Percentiles rank a stretch among this genome's conserved stretches.
phyloP scores from a whole-genome alignment of 2,113 vertebrate species.

The Gadus chalcogrammus region DNA sequence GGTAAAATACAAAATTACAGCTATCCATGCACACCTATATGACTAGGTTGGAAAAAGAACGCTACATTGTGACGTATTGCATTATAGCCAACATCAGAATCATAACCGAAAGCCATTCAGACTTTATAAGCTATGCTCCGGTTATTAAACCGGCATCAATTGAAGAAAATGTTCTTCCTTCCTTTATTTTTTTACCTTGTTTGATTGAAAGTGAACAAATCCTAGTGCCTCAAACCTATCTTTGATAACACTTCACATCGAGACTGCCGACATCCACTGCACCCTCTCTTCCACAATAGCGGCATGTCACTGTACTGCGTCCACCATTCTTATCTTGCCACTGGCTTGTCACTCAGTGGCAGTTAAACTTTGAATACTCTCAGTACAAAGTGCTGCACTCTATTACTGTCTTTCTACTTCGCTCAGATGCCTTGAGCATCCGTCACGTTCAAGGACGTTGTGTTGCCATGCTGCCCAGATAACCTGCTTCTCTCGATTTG shows the following conservation, averaged over 20 bases:
- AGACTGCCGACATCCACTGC: background rate
- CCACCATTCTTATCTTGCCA: slow-evolving; percentile 1
- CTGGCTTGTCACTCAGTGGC: slow-evolving; percentile 8
- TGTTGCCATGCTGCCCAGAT: background rate
- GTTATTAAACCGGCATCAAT: too few species aligned
- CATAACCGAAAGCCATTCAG: too few species aligned
- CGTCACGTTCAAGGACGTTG: slow-evolving; percentile 3
- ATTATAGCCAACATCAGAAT: too few species aligned
- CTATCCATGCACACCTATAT: too few species aligned
- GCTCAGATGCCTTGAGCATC: slow-evolving; percentile 4
- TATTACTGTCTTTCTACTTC: slow-evolving; percentile 4
- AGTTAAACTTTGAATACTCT: slow-evolving; percentile 1
- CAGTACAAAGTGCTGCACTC: background rate
- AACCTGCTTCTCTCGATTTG: background rate
- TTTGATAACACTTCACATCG: background rate
- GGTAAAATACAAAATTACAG: too few species aligned
- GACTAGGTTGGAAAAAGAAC: too few species aligned
- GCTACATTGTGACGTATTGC: too few species aligned
- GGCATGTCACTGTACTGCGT: background rate
- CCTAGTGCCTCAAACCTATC: background rate
- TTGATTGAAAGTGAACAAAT: too few species aligned
- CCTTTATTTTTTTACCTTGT: too few species aligned
- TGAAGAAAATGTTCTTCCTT: too few species aligned
- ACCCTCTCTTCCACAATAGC: background rate
- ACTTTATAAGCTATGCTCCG: too few species aligned